These are phyloP conservation scores for Tribolium castaneum DNA, from an alignment of 1,140 invertebrate species.

Conservation along the genomic window DNA sequence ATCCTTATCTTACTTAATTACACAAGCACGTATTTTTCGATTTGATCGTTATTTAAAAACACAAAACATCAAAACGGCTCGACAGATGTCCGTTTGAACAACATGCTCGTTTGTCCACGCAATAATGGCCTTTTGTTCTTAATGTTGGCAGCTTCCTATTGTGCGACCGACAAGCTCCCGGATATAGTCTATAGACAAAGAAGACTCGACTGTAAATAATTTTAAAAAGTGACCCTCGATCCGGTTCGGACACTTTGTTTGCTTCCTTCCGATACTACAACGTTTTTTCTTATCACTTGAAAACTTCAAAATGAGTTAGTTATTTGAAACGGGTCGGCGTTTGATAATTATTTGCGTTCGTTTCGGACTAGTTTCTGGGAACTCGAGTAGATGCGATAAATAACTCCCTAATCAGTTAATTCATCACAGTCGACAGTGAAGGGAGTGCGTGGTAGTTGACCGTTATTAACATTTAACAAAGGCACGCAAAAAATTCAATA, in stretches of 20 bases:
- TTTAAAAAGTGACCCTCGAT: neutral
- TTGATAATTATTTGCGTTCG: neutral
- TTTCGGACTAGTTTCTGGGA: constrained; percentile 3
- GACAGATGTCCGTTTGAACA: neutral
- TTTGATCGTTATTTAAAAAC: too few relatives aligned
- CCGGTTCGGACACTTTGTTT: neutral
- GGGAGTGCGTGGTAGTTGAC: neutral
- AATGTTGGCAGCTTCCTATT: neutral
- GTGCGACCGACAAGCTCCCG: neutral
- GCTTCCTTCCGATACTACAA: neutral
- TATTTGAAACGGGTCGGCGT: neutral
- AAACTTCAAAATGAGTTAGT: neutral
- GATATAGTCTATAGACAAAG: neutral
- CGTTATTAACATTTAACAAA: neutral
- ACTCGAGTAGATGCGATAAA: neutral
- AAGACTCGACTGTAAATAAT: neutral
- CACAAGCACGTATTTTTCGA: too few relatives aligned
- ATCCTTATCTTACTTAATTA: too few relatives aligned
- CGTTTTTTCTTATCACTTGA: neutral
- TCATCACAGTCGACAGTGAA: neutral
- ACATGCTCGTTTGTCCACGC: neutral
- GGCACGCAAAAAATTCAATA: too few relatives aligned
- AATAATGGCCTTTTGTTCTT: neutral
- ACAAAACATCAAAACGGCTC: neutral
- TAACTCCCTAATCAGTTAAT: constrained; percentile 10